These are phyloP conservation scores for Itoplectis maculator DNA, from an alignment of 2,888 invertebrate species.

Conservation along the genomic window DNA sequence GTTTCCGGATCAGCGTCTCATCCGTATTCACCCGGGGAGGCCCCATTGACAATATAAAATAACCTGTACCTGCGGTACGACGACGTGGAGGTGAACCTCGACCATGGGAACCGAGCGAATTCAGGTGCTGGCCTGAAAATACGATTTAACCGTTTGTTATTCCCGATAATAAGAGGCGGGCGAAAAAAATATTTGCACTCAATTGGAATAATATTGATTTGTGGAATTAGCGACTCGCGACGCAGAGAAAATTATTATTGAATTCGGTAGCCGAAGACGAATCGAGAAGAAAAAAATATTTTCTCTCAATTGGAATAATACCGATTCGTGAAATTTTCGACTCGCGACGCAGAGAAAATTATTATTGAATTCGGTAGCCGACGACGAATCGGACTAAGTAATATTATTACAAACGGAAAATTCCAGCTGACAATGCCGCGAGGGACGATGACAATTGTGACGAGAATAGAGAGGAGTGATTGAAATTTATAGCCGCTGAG, in stretches of 20 bases:
- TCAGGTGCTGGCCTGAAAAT: constrained; percentile 5
- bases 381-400: not conserved
- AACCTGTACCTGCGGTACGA: constrained; percentile 34
- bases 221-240: not conserved
- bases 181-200: constrained; percentile 48
- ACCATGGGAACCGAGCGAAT: constrained; percentile 33
- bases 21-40: constrained; percentile 44
- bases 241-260: not conserved
- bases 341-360: not conserved
- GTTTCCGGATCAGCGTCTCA: constrained; percentile 63
- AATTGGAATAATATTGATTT: constrained; percentile 56
- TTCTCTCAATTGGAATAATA: constrained; percentile 51
- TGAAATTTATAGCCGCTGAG: constrained; percentile 62
- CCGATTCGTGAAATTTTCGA: constrained; percentile 23
- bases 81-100: no score
- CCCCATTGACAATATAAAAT: constrained; percentile 60
- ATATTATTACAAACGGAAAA: constrained; percentile 53
- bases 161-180: constrained; percentile 36
- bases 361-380: not conserved
- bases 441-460: not conserved
- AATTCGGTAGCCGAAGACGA: not conserved
- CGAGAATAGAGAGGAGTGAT: constrained; percentile 63
- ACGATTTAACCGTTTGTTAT: constrained; percentile 34
- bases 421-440: constrained; percentile 13
- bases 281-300: constrained; percentile 44